Conservation (phyloP, 2,888 invertebrate genomes). For the Oxytorus armatus region DNA sequence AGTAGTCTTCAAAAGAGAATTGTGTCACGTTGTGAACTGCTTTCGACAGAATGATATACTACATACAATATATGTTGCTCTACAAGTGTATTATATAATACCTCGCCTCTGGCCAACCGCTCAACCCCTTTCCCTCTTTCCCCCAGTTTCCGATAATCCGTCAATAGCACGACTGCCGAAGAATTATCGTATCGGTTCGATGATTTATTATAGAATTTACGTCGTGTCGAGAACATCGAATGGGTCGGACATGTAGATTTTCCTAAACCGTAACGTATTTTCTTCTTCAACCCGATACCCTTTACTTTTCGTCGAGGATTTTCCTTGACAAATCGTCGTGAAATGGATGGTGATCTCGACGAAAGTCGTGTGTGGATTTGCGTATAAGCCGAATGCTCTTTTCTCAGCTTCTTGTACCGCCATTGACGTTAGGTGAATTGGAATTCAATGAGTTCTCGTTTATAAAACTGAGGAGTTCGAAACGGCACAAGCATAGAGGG, state of each 20-base stretch:
- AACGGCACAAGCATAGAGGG: neutral
- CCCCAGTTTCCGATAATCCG: constrained; percentile 39
- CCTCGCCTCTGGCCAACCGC: constrained; percentile 2
- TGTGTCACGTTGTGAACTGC: neutral
- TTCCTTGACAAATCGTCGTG: constrained; percentile 52
- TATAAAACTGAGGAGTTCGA: constrained; percentile 15
- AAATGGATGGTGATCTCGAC: constrained; percentile 8
- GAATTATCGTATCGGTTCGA: constrained; percentile 44
- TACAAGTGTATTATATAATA: constrained; percentile 47
- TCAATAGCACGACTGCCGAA: constrained; percentile 53
- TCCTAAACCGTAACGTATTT: constrained; percentile 30
- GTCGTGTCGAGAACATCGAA: constrained; percentile 32
- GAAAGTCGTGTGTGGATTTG: constrained; percentile 49
- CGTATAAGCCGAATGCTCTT: constrained; percentile 39
- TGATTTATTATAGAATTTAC: constrained; percentile 55
- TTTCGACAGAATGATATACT: neutral
- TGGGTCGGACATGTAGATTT: constrained; percentile 52
- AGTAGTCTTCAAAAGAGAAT: neutral
- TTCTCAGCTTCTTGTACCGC: neutral
- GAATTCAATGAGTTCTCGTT: constrained; percentile 56
- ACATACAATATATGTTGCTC: neutral
- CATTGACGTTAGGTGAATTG: constrained; percentile 29
- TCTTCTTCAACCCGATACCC: constrained; percentile 23
- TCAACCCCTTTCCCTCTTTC: neutral
- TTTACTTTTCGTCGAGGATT: constrained; percentile 42